Evolutionary conservation across 2,888 invertebrate genomes (phyloP).

Genomic region (Tinea pellionella): DNA sequence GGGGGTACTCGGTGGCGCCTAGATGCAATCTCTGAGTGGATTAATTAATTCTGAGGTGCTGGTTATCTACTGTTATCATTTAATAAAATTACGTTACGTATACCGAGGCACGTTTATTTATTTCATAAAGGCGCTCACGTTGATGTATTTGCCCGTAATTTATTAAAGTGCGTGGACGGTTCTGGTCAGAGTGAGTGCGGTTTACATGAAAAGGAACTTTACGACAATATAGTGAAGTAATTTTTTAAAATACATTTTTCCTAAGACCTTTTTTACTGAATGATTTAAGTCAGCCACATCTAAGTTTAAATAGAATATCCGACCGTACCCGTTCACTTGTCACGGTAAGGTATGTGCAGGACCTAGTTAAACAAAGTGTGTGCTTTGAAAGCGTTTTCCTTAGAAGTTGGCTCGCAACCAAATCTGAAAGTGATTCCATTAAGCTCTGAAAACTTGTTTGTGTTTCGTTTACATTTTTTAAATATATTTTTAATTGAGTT

Average conservation of each 20-base stretch:
- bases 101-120: neutral
- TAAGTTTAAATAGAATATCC: neutral
- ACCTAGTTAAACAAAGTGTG: slow-evolving; percentile 5
- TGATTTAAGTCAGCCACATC: neutral
- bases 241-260: too few species aligned
- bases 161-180: too few species aligned
- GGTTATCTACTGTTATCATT: slow-evolving; percentile 68
- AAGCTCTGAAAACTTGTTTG: slow-evolving; percentile 11
- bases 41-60: slow-evolving; percentile 70
- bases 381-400: slow-evolving; percentile 13
- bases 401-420: slow-evolving; percentile 15
- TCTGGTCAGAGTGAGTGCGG: too few species aligned
- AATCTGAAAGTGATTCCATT: slow-evolving; percentile 16
- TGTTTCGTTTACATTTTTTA: slow-evolving; percentile 4
- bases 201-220: too few species aligned
- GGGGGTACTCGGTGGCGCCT: slow-evolving; percentile 35
- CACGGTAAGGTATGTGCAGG: slow-evolving; percentile 5
- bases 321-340: neutral
- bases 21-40: slow-evolving; percentile 70
- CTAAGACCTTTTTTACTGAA: neutral
- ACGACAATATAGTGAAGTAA: too few species aligned
- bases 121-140: neutral
- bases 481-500: slow-evolving; percentile 6
- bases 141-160: too few species aligned
- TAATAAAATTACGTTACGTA: slow-evolving; percentile 43